phyloP scores from a whole-genome alignment of 2,888 invertebrate genomes.

The Spisula subtruncata region DNA sequence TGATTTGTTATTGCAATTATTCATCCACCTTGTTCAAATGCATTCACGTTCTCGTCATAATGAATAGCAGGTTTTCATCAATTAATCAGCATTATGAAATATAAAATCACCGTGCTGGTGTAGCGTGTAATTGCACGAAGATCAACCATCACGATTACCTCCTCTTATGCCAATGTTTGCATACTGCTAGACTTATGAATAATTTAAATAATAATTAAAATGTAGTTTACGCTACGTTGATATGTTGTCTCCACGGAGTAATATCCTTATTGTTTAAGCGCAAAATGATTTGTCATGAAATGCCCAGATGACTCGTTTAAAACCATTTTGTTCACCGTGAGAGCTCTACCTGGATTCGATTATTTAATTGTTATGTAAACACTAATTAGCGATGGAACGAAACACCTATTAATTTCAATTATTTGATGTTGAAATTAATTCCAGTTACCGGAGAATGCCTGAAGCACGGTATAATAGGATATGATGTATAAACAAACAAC shows the following conservation, averaged over 20 bases:
- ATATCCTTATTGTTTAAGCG: not conserved
- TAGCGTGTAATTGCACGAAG: not conserved
- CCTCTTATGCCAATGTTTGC: not conserved
- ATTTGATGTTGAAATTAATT: not conserved
- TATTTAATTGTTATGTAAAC: constrained; percentile 16
- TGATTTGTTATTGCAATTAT: too few species aligned
- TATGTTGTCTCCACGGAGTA: not conserved
- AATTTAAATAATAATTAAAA: not conserved
- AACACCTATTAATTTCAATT: not conserved
- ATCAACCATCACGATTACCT: not conserved
- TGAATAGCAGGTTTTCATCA: too few species aligned
- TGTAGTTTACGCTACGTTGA: not conserved
- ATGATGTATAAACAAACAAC: not conserved
- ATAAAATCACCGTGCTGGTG: not conserved
- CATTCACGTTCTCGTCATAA: too few species aligned
- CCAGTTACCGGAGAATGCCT: not conserved
- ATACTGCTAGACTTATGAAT: not conserved
- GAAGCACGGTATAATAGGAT: not conserved
- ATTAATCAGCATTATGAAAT: too few species aligned
- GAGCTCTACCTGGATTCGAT: not conserved
- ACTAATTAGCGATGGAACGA: not conserved
- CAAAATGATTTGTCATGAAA: not conserved
- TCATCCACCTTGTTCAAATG: too few species aligned
- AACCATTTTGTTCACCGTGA: not conserved
- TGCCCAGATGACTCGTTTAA: not conserved